Evolutionary conservation across 2,888 invertebrate species (phyloP).

Genomic region (Cephus pygmeus): DNA sequence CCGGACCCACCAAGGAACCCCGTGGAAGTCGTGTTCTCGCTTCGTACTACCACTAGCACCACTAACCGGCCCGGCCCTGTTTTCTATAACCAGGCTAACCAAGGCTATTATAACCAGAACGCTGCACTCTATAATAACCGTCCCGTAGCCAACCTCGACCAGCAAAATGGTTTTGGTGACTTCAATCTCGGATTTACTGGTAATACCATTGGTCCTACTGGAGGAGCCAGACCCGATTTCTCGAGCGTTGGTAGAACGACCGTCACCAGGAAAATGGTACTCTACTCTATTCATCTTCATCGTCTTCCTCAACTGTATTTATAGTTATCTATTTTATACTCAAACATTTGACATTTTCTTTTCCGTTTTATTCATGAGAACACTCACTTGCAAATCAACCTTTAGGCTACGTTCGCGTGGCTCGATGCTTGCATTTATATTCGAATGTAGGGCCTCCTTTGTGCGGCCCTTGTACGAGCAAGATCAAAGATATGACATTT

Average conservation of each 20-base stretch:
- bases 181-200: slow-evolving; percentile 59
- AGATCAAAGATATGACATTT: background rate
- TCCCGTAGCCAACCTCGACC: slow-evolving; percentile 47
- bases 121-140: slow-evolving; percentile 53
- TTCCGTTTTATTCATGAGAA: slow-evolving; percentile 11
- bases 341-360: slow-evolving; percentile 9
- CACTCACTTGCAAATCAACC: background rate
- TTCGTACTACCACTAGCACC: slow-evolving; percentile 57
- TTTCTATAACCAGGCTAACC: slow-evolving; percentile 51
- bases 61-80: slow-evolving; percentile 58
- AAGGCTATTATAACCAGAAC: slow-evolving; percentile 51
- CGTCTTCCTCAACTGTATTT: slow-evolving; percentile 16
- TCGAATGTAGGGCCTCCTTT: too few relatives aligned
- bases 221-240: slow-evolving; percentile 48
- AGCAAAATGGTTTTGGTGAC: slow-evolving; percentile 47
- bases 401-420: background rate
- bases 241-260: slow-evolving; percentile 49
- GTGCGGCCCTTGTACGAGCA: too few relatives aligned
- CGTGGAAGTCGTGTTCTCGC: slow-evolving; percentile 63
- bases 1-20: slow-evolving; percentile 70
- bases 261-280: slow-evolving; percentile 60
- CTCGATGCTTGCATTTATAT: too few relatives aligned
- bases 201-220: slow-evolving; percentile 52
- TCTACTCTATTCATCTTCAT: slow-evolving; percentile 46
- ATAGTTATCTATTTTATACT: slow-evolving; percentile 1